A percentile compares a stretch with the other conserved stretches of the same genome.
phyloP scores from a whole-genome alignment of 2,888 invertebrate genomes.

The Thumatha senex region DNA sequence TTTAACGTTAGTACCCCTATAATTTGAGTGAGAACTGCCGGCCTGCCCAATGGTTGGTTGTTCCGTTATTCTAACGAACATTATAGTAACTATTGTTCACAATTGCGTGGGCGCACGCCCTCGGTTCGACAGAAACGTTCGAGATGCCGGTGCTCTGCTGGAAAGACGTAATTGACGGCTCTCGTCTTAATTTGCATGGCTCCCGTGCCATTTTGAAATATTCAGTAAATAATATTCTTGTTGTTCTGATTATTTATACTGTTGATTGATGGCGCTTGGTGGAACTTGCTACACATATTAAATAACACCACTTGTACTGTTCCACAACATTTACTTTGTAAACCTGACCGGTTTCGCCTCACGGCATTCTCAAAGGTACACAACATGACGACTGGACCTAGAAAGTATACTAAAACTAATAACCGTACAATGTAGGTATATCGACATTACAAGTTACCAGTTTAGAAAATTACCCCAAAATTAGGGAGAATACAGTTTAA shows the following conservation, averaged over 20 bases:
- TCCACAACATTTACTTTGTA: too few relatives aligned
- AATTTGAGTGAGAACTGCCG: constrained; percentile 1
- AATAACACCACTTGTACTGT: too few relatives aligned
- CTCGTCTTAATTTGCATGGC: background rate
- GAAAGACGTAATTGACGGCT: constrained; percentile 29
- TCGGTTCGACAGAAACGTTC: constrained; percentile 5
- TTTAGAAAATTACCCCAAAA: too few relatives aligned
- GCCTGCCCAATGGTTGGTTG: background rate
- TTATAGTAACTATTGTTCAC: constrained; percentile 19
- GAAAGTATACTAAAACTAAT: too few relatives aligned
- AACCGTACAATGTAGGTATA: too few relatives aligned
- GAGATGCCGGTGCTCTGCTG: constrained; percentile 23
- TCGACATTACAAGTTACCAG: too few relatives aligned
- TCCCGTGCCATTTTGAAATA: background rate
- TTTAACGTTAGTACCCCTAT: background rate
- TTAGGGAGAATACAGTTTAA: too few relatives aligned
- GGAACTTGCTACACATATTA: too few relatives aligned
- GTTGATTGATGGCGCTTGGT: background rate
- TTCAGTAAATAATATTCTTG: background rate
- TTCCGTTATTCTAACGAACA: constrained; percentile 7
- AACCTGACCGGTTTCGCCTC: too few relatives aligned
- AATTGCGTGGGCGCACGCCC: constrained; percentile 31
- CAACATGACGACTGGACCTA: too few relatives aligned
- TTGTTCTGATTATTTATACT: background rate
- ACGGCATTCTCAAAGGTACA: too few relatives aligned